phyloP scores from a whole-genome alignment of 2,113 vertebrate genomes.

The Harpagus bidentatus region DNA sequence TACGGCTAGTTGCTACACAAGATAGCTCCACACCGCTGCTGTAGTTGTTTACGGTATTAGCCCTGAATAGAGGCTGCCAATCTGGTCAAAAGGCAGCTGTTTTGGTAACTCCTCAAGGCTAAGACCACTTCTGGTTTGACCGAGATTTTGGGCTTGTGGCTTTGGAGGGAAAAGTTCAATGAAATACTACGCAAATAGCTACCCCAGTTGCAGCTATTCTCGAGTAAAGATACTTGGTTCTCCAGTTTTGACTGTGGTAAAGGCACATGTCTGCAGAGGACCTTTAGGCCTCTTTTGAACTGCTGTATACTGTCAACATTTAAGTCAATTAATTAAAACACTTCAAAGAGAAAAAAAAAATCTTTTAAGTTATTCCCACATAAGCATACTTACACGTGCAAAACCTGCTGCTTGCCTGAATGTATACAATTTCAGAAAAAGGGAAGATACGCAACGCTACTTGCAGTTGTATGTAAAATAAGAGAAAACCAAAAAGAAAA shows the following conservation, averaged over 20 bases:
- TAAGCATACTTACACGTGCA: fast-evolving
- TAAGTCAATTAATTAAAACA: neutral
- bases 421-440: neutral
- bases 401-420: neutral
- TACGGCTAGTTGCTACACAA: fast-evolving
- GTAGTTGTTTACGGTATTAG: neutral
- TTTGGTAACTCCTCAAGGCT: neutral
- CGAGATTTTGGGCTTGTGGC: neutral
- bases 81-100: neutral
- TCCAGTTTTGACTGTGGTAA: neutral
- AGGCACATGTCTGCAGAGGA: neutral
- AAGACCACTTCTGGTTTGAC: neutral
- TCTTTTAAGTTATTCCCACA: neutral
- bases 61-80: neutral
- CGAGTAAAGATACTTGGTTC: neutral
- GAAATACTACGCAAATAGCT: neutral
- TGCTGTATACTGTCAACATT: neutral
- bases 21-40: neutral
- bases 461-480: neutral
- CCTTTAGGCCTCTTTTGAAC: neutral
- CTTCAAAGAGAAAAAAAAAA: neutral
- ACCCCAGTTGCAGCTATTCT: neutral
- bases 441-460: neutral
- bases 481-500: neutral
- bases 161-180: neutral